Evolutionary conservation across 1,140 invertebrate species (phyloP).

Genomic region (Drosophila teissieri): DNA sequence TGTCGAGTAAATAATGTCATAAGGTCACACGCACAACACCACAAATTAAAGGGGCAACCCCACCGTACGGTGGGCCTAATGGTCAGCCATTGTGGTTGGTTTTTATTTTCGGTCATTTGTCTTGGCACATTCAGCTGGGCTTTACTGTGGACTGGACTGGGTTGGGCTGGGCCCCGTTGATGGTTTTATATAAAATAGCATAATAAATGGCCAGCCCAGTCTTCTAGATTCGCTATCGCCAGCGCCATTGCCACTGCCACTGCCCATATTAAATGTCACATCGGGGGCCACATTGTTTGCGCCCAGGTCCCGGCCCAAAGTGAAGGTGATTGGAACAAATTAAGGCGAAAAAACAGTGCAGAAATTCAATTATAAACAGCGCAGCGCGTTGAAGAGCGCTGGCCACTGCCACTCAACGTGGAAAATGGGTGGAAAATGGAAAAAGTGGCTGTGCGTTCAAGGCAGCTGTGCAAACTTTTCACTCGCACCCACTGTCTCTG

Average conservation of each 20-base stretch:
- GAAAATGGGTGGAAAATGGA: neutral
- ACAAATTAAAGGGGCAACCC: constrained; percentile 25
- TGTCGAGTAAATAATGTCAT: constrained; percentile 69
- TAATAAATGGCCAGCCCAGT: constrained; percentile 47
- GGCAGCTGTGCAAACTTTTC: constrained; percentile 50
- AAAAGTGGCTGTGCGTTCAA: constrained; percentile 15
- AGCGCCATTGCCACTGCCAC: neutral
- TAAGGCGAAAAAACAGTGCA: constrained; percentile 17
- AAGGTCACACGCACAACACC: constrained; percentile 60
- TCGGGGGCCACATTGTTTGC: constrained; percentile 22
- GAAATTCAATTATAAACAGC: constrained; percentile 38
- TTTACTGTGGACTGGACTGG: constrained; percentile 1
- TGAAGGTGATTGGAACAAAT: constrained; percentile 39
- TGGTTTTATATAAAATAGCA: constrained; percentile 54
- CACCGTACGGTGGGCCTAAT: constrained; percentile 27
- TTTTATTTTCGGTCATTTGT: constrained; percentile 47
- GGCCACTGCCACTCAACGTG: constrained; percentile 4
- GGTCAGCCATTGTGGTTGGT: constrained; percentile 32
- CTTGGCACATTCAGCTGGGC: constrained; percentile 40
- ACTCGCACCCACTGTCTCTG: constrained; percentile 7
- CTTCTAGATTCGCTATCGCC: constrained; percentile 23
- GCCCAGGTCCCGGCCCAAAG: constrained; percentile 11
- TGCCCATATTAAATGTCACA: constrained; percentile 33
- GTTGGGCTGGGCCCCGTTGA: constrained; percentile 1
- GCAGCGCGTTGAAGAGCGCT: constrained; percentile 4